Conservation (phyloP, 1,140 invertebrate species). For the Oncopodura yosiiana region DNA sequence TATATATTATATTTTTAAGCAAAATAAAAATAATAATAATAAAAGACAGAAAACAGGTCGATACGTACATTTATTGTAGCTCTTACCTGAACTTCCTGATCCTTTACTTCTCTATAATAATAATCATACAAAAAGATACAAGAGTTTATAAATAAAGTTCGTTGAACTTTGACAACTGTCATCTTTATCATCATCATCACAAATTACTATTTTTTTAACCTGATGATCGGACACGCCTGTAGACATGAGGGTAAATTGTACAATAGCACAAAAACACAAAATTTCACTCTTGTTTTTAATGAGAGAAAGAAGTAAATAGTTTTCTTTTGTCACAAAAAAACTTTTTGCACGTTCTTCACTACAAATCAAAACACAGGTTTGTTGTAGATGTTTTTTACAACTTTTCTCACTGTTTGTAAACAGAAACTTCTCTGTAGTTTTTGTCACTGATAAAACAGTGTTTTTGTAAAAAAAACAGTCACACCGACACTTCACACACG, state of each 20-base stretch:
- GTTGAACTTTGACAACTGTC: background rate
- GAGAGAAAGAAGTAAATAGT: background rate
- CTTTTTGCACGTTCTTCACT: no score
- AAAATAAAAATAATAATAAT: constrained; percentile 15
- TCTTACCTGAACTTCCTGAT: constrained; percentile 69
- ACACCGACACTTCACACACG: background rate
- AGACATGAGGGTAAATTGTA: constrained; percentile 38
- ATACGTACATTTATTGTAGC: constrained; percentile 29
- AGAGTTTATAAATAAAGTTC: background rate
- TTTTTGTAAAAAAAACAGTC: no score
- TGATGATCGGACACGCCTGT: constrained; percentile 43
- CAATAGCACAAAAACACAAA: background rate
- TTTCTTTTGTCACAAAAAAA: no score
- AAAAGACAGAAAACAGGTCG: no score
- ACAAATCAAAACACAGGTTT: no score
- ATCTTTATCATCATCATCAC: constrained; percentile 1
- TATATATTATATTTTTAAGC: constrained; percentile 17
- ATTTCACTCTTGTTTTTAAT: background rate
- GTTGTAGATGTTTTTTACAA: no score
- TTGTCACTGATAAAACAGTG: no score
- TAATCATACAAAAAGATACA: no score
- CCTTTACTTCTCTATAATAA: constrained; percentile 73
- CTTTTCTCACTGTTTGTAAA: no score
- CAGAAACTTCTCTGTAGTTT: no score
- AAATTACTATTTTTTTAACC: constrained; percentile 34